phyloP scores from a whole-genome alignment of 2,797 vertebrate species.

The Halcyon smyrnensis region DNA sequence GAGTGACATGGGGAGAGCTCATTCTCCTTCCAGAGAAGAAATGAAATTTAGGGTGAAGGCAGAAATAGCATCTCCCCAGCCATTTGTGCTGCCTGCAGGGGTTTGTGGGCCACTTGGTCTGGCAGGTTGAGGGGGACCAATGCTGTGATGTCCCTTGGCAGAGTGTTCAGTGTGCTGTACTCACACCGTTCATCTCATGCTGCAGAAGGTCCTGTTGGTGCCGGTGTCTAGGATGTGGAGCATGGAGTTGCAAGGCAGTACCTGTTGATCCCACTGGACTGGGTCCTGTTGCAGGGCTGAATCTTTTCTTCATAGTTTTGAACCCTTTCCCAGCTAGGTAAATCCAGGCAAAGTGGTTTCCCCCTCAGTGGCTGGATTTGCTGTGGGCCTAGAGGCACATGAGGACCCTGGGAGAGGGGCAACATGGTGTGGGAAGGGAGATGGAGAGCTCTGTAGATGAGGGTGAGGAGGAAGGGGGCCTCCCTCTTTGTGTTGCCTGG shows the following conservation, averaged over 20 bases:
- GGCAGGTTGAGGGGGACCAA: not conserved
- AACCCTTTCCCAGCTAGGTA: not conserved
- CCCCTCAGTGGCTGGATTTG: not conserved
- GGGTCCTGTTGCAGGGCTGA: not conserved
- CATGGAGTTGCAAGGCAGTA: accelerated
- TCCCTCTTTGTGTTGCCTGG: not conserved
- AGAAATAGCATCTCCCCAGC: not conserved
- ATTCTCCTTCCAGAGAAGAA: slow-evolving; percentile 37
- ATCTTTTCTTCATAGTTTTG: not conserved
- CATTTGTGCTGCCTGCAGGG: not conserved
- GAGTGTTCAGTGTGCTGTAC: not conserved
- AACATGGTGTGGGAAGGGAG: not conserved
- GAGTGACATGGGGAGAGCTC: not conserved
- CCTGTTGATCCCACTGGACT: not conserved
- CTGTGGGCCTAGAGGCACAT: not conserved
- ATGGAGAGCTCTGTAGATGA: not conserved
- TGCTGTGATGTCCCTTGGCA: not conserved
- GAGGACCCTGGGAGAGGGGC: not conserved
- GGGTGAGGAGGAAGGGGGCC: not conserved
- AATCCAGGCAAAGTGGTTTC: not conserved
- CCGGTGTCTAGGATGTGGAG: accelerated
- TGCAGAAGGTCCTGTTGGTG: not conserved
- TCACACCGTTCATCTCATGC: not conserved
- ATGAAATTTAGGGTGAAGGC: slow-evolving; percentile 55
- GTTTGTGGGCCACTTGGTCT: not conserved